Conservation (phyloP, 2,113 vertebrate genomes). For the Spilogale gracilis region DNA sequence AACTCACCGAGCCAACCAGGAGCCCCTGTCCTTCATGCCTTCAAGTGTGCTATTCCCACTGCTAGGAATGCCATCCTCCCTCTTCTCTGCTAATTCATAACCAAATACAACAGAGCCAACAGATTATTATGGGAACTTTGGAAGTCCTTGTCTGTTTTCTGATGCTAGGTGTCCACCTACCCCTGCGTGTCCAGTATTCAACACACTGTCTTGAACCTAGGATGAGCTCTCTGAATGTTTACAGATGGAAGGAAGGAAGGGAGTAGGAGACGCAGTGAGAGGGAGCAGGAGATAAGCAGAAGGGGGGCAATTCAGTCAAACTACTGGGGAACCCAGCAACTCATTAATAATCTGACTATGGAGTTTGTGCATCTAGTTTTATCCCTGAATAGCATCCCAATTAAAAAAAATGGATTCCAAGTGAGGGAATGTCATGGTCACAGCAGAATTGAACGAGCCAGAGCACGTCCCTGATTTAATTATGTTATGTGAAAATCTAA, state of each 20-base stretch:
- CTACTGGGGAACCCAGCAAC: neutral
- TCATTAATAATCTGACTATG: constrained; percentile 44
- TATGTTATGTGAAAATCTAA: constrained; percentile 71
- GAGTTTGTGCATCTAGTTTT: constrained; percentile 44
- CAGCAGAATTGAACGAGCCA: constrained; percentile 64
- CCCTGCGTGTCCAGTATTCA: neutral
- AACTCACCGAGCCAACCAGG: neutral
- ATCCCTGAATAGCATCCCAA: constrained; percentile 54
- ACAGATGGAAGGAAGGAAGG: neutral
- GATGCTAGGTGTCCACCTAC: neutral
- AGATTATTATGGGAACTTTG: neutral
- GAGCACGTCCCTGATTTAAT: constrained; percentile 66
- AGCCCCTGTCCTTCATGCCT: neutral
- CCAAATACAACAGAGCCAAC: neutral
- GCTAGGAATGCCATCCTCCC: neutral
- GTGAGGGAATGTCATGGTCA: constrained; percentile 64
- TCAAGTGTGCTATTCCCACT: neutral
- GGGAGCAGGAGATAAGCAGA: neutral
- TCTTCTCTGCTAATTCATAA: neutral
- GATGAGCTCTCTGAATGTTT: neutral
- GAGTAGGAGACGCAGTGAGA: neutral
- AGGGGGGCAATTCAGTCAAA: neutral
- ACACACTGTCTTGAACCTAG: neutral
- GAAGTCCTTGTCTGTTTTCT: neutral
- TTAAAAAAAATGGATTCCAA: constrained; percentile 62